phyloP scores from a whole-genome alignment of 2,113 vertebrate species.

The Notiomystis cincta region DNA sequence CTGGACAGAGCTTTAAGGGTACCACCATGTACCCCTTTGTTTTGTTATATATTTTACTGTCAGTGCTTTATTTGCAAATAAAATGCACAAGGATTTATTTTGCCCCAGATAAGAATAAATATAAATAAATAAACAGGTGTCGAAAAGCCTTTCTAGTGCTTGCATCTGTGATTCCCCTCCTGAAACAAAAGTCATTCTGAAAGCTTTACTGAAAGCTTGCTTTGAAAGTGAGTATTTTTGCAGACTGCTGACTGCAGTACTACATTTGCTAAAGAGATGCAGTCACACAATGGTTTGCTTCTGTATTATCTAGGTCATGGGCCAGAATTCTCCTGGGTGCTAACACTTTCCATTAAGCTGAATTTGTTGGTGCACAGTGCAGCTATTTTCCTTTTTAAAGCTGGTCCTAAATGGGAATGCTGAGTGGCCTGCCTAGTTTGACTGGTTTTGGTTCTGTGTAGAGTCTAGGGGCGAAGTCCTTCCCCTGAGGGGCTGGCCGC shows the following conservation, averaged over 20 bases:
- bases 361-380: background rate
- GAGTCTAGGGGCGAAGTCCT: background rate
- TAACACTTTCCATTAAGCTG: conserved; percentile 22
- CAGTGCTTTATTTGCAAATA: background rate
- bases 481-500: background rate
- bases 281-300: conserved; percentile 3
- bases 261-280: background rate
- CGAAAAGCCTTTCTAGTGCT: conserved; percentile 12
- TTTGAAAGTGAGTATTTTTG: conserved; percentile 52
- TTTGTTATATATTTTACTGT: background rate
- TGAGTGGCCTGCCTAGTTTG: background rate
- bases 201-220: conserved; percentile 30
- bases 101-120: background rate
- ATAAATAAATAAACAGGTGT: background rate
- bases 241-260: background rate
- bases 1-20: background rate
- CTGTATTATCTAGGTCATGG: conserved; percentile 8
- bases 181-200: conserved; percentile 30
- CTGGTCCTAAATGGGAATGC: conserved; percentile 21
- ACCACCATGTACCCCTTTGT: background rate
- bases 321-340: background rate
- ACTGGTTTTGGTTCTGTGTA: background rate
- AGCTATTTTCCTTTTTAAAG: conserved; percentile 36
- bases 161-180: background rate
- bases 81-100: background rate